Evolutionary conservation across 2,888 invertebrate species (phyloP).

Genomic region (Zaprionus bogoriensis): DNA sequence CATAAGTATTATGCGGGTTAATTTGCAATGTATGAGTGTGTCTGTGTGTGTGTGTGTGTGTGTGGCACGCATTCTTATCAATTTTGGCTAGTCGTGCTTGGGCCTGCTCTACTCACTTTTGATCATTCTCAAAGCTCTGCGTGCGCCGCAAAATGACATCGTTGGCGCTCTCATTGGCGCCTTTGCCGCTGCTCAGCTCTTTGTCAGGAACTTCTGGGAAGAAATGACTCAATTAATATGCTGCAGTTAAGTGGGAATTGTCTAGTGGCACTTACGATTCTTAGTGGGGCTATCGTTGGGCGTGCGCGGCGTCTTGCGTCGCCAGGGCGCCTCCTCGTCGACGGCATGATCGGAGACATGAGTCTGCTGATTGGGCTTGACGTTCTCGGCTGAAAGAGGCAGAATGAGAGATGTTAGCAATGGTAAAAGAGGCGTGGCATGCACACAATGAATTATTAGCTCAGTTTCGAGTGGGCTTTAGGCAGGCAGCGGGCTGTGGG

Average conservation of each 20-base stretch:
- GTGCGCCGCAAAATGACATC: constrained; percentile 91
- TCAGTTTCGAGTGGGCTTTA: constrained; percentile 48
- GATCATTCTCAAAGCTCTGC: constrained; percentile 94
- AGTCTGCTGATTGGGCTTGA: constrained; percentile 81
- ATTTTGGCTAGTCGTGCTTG: constrained; percentile 14
- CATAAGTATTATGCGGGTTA: constrained; percentile 68
- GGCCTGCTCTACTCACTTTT: constrained; percentile 87
- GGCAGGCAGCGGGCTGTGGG: constrained; percentile 34
- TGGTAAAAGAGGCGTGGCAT: neutral
- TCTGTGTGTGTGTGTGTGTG: constrained; percentile 26
- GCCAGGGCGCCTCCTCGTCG: constrained; percentile 87
- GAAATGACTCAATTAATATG: too few species aligned
- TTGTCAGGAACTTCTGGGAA: constrained; percentile 85
- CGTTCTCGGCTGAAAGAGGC: constrained; percentile 61
- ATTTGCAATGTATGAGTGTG: constrained; percentile 37
- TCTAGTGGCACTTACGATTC: constrained; percentile 83
- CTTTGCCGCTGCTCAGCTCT: constrained; percentile 80
- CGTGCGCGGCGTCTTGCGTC: constrained; percentile 85
- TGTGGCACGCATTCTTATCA: constrained; percentile 63
- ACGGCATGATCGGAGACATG: constrained; percentile 82
- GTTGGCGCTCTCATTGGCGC: constrained; percentile 66
- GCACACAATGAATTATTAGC: neutral
- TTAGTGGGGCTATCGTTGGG: constrained; percentile 84
- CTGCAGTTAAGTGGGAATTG: too few species aligned
- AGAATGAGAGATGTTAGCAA: constrained; percentile 4